Conservation (phyloP, 2,888 invertebrate species). For the Hirtodrosophila trivittata region DNA sequence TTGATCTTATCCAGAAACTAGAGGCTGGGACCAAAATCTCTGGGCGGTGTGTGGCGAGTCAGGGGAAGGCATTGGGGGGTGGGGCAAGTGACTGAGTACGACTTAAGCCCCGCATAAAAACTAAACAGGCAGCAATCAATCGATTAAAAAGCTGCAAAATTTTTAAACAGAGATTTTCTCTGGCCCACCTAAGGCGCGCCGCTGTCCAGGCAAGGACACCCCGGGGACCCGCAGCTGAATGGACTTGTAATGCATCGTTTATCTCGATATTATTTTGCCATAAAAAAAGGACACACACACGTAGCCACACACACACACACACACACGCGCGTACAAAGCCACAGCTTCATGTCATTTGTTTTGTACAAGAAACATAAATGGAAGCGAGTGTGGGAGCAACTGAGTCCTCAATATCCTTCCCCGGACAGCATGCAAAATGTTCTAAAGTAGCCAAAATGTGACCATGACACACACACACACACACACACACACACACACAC, state of each 20-base stretch:
- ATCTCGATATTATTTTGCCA: constrained; percentile 75
- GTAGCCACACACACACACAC: constrained; percentile 23
- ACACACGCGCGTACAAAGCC: constrained; percentile 3
- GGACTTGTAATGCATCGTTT: constrained; percentile 30
- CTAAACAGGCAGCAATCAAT: constrained; percentile 65
- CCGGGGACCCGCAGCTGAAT: constrained; percentile 66
- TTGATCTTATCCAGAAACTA: constrained; percentile 63
- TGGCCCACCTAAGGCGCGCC: background rate
- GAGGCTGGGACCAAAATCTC: background rate
- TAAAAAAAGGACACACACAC: constrained; percentile 51
- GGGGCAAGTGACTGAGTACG: constrained; percentile 2
- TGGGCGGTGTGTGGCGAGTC: background rate
- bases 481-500: constrained; percentile 9
- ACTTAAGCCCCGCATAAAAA: constrained; percentile 67
- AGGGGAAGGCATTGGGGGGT: background rate
- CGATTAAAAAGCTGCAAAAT: constrained; percentile 69
- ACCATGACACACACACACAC: constrained; percentile 19
- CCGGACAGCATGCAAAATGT: constrained; percentile 53
- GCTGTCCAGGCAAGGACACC: constrained; percentile 50
- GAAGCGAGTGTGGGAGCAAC: background rate
- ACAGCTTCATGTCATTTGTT: constrained; percentile 68
- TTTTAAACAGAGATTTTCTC: constrained; percentile 44
- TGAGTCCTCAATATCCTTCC: constrained; percentile 4
- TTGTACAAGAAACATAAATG: constrained; percentile 44
- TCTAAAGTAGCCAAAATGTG: constrained; percentile 65